A percentile compares a stretch with the other conserved stretches of the same genome.
These are phyloP conservation scores for Emydocephalus ijimae DNA, from an alignment of 2,113 vertebrate species.

Conservation along the genomic window DNA sequence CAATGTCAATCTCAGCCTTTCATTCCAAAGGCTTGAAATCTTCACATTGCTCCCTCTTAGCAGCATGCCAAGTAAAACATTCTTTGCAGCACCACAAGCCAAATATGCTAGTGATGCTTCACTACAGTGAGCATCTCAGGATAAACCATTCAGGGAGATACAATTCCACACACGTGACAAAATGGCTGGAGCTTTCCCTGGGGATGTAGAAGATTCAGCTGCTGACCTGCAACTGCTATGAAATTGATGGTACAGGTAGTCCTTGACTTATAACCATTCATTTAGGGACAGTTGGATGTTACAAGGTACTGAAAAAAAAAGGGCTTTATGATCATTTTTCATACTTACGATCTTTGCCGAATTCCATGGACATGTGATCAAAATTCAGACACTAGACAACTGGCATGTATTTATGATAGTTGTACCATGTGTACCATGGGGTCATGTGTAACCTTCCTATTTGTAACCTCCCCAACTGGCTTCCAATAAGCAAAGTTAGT, in stretches of 20 bases:
- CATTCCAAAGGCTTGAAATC: neutral
- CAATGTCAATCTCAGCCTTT: neutral
- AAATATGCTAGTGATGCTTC: neutral
- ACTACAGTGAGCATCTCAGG: neutral
- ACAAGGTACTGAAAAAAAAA: neutral
- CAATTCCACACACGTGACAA: neutral
- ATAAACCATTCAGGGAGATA: neutral
- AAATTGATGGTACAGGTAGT: neutral
- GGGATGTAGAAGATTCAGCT: neutral
- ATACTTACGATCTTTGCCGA: neutral
- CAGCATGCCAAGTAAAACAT: neutral
- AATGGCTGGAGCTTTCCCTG: too few species aligned
- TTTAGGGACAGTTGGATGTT: neutral
- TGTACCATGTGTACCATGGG: neutral
- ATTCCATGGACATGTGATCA: neutral
- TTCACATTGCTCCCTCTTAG: neutral
- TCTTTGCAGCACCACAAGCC: neutral
- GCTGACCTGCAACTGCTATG: neutral
- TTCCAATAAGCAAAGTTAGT: neutral
- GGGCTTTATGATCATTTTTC: neutral
- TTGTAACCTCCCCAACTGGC: neutral
- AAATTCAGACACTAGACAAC: neutral
- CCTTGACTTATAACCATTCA: neutral
- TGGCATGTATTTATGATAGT: neutral
- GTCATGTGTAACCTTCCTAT: neutral